A percentile compares a stretch with the other conserved stretches of the same genome.
phyloP scores from a whole-genome alignment of 2,888 invertebrate genomes.

The Pilophorus perplexus region DNA sequence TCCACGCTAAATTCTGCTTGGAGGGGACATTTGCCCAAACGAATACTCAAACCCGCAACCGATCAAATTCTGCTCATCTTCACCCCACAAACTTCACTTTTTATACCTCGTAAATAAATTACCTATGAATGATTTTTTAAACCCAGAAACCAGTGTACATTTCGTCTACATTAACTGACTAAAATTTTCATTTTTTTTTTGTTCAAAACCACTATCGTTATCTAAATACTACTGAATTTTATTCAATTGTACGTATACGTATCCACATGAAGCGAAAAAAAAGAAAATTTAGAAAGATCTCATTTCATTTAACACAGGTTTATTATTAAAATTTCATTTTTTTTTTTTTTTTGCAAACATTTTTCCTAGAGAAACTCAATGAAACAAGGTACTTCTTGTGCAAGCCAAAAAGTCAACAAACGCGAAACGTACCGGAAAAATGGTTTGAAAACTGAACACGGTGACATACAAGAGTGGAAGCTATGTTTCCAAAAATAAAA shows the following conservation, averaged over 20 bases:
- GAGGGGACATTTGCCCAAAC: too few species aligned
- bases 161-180: too few species aligned
- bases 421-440: too few species aligned
- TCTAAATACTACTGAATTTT: conserved; percentile 39
- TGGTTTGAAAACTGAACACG: conserved; percentile 11
- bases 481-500: conserved; percentile 34
- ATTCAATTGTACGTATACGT: conserved; percentile 48
- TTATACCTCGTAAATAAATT: not conserved
- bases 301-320: not conserved
- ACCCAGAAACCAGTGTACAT: not conserved
- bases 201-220: conserved; percentile 8
- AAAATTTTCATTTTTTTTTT: conserved; percentile 1
- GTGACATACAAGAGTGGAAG: conserved; percentile 21
- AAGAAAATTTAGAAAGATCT: conserved; percentile 8
- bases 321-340: not conserved
- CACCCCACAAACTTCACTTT: not conserved
- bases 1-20: too few species aligned
- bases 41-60: too few species aligned
- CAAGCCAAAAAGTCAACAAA: too few species aligned
- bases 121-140: not conserved
- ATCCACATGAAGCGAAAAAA: conserved; percentile 43
- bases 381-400: too few species aligned
- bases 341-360: not conserved
- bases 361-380: not conserved
- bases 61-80: not conserved